Base-by-base conservation (phyloP, 2,888 invertebrate genomes). In the Tenodera sinensis region DNA sequence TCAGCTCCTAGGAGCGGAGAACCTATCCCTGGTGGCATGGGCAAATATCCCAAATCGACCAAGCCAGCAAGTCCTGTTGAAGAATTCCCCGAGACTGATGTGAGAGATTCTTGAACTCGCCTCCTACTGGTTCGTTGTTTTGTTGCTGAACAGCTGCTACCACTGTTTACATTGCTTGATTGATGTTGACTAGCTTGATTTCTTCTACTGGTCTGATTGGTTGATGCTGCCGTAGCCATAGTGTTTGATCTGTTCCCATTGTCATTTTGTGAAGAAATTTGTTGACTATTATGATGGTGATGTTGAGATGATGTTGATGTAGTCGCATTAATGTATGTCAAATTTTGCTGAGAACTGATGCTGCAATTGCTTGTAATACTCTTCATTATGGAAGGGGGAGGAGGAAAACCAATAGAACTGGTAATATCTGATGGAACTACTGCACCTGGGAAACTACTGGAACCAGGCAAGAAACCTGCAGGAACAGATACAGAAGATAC, bases 11-110 rank as follows among this genome's bases (percentile, higher is more conserved):
- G 42, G 84, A 90, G 84, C 3, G 90, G 90, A 1, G 90, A 90
- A 27, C 90, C 90, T 42, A 90, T 87, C 42, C 89, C 89, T n/a
- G 89, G 89, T n/a, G 89, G 88, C 88, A 90, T 89, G 4, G 88
- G 54, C 83, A 90, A 83, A 82, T 90, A 90, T 28, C 88, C 90
- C 47, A 90, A 85, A 83, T 90, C 90, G 1, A 89, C 89, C 9
- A 90, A 82, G 27, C 88, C 86, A 15, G 85, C 54, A 47, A 90
- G 82, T 82, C 88, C 88, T n/a, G 90, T 87, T 15, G 34, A 82
- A 20, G 87, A 87, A 25, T 6, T 71, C n/a, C 82, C n/a, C 14
- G 88, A 89, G 3, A 83, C 47, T 81, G 90, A 85, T 9, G 89
- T 28, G n/a, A 88, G 81, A 12, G 90, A 42, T 25, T 90, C 90